These are phyloP conservation scores for Fukomys damarensis DNA, from an alignment of 2,113 vertebrate genomes.

Conservation along the genomic window DNA sequence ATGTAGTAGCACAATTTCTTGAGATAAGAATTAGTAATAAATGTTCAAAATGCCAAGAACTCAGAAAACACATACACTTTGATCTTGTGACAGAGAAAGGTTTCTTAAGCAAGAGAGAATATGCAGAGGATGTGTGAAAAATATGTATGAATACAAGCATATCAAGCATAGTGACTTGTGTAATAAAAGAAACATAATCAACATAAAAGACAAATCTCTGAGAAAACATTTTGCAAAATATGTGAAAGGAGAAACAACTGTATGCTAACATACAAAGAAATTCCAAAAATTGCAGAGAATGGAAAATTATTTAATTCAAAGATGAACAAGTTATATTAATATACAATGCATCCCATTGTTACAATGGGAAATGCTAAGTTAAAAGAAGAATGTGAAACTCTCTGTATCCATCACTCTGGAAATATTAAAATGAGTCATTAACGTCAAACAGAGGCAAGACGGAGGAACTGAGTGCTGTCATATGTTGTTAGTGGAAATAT, in stretches of 20 bases:
- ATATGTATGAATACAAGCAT: background rate
- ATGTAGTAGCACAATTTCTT: background rate
- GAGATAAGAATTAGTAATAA: background rate
- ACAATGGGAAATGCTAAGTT: slow-evolving; percentile 1
- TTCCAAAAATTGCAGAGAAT: background rate
- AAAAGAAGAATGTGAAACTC: background rate
- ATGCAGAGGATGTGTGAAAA: background rate
- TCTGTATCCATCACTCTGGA: background rate
- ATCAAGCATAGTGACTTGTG: background rate
- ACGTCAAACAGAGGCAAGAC: background rate
- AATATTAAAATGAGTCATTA: background rate
- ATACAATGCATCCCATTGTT: background rate
- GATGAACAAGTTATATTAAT: background rate
- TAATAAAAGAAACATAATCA: background rate
- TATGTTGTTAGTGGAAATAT: background rate
- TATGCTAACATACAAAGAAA: background rate
- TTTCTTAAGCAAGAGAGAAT: slow-evolving; percentile 25
- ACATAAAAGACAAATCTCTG: background rate
- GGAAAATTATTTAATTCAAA: background rate
- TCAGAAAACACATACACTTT: background rate
- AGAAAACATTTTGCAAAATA: background rate
- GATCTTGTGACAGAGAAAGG: background rate
- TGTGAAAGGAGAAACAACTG: background rate
- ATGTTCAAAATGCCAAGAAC: background rate
- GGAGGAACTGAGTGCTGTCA: background rate